Conservation (phyloP, 2,888 invertebrate genomes). For the Operophtera brumata region DNA sequence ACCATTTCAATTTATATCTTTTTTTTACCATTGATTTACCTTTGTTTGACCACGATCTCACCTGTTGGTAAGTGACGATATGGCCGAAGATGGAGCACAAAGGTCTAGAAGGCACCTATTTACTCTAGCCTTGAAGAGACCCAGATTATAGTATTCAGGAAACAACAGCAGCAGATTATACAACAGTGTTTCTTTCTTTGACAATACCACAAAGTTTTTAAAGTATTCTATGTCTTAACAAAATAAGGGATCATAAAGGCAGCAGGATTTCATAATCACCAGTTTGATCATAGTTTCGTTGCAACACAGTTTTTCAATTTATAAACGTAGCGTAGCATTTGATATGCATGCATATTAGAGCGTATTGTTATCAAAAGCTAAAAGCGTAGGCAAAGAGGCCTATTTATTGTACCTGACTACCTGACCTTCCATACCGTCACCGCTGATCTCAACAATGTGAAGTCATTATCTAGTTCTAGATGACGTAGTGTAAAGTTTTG, state of each 20-base stretch:
- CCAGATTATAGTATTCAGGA: too few species aligned
- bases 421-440: conserved; percentile 34
- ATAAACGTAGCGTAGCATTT: neutral
- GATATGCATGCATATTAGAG: conserved; percentile 1
- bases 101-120: too few species aligned
- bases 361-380: neutral
- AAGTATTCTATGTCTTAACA: neutral
- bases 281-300: neutral
- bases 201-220: too few species aligned
- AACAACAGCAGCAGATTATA: too few species aligned
- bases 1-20: too few species aligned
- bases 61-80: too few species aligned
- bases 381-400: conserved; percentile 14
- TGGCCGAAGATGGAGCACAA: too few species aligned
- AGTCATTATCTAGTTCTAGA: conserved; percentile 26
- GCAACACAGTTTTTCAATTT: neutral
- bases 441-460: conserved; percentile 37
- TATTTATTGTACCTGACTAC: conserved; percentile 24
- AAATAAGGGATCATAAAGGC: neutral
- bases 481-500: conserved; percentile 25
- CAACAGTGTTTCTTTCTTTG: too few species aligned
- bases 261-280: too few species aligned
- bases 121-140: too few species aligned
- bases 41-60: too few species aligned
- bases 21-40: too few species aligned